phyloP scores from a whole-genome alignment of 2,113 vertebrate genomes.

The Pycnonotus jocosus region DNA sequence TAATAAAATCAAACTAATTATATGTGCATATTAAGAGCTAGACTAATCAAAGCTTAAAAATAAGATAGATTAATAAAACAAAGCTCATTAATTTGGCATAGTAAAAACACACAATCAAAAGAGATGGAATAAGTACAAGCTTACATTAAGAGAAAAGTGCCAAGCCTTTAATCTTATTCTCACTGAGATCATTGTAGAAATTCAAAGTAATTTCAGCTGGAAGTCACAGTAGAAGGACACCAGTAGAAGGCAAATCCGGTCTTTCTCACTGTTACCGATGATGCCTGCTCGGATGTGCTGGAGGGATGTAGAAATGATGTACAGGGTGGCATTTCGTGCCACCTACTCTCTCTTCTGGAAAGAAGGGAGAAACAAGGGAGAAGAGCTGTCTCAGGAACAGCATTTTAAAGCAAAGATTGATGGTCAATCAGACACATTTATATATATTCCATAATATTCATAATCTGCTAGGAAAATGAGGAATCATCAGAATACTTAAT shows the following conservation, averaged over 20 bases:
- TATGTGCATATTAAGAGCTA: background rate
- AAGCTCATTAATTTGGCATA: background rate
- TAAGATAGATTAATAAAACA: background rate
- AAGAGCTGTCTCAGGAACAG: background rate
- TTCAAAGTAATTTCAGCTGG: background rate
- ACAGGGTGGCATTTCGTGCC: background rate
- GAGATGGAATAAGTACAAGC: background rate
- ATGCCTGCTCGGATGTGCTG: background rate
- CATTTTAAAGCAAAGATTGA: background rate
- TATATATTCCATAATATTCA: background rate
- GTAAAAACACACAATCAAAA: background rate
- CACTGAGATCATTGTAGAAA: background rate
- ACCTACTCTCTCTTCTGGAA: background rate
- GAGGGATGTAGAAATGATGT: background rate
- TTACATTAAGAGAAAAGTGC: background rate
- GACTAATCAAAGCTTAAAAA: conserved; percentile 21
- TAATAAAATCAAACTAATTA: background rate
- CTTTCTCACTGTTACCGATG: background rate
- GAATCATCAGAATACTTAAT: background rate
- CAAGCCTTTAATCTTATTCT: background rate
- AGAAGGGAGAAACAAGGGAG: background rate
- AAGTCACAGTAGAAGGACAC: background rate
- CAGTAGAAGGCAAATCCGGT: background rate
- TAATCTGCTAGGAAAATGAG: background rate
- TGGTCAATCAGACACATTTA: background rate